Evolutionary conservation across 1,140 invertebrate genomes (phyloP), one percentile per base, ranked within the genome.

Genomic region (Drosophila tani): DNA sequence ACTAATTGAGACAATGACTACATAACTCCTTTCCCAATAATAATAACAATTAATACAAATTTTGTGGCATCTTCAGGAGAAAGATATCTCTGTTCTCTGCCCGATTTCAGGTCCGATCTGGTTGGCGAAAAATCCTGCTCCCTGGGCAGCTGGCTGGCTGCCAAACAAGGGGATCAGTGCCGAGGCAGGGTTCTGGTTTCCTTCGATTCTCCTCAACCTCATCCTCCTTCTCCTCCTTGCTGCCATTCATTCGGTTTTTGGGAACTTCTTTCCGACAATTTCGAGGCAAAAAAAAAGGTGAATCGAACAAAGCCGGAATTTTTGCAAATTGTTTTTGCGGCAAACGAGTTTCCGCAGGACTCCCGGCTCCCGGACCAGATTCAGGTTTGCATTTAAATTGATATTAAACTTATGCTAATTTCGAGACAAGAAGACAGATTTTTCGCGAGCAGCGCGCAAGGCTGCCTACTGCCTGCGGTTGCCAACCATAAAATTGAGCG

Each of bases 391-490:
- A 73, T 81, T 81, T 82, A 82, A 86, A 85, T 86, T 87, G 66
- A 87, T 90, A 88, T 88, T 90, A 90, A 79, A 75, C 77, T 90
- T 88, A 88, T 88, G 84, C 84, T 88, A 88, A 88, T 88, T 90
- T 88, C 45, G 15, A 56, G 8, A 19, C 45, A 83, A 83, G 35
- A 56, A 56, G 53, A 69, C 74, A 69, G 46, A 65, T 80, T 80
- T 67, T 46, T 74, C 32, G 60, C 59, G 35, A 29, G 27, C 53
- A 35, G 45, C 45, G 45, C 45, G 11, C 35, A 15, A 11, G 32
- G 85, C 77, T 24, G 21, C 21, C 21, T 24, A 29, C 5, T 29
- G 27, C 27, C 27, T 75, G 75, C 82, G 76, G 83, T 86, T 86
- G 85, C 85, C 69, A 81, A 88, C 77, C 84, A 88, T 88, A 81